These are phyloP conservation scores for Cotesia typhae DNA, from an alignment of 1,140 invertebrate genomes.

Conservation along the genomic window DNA sequence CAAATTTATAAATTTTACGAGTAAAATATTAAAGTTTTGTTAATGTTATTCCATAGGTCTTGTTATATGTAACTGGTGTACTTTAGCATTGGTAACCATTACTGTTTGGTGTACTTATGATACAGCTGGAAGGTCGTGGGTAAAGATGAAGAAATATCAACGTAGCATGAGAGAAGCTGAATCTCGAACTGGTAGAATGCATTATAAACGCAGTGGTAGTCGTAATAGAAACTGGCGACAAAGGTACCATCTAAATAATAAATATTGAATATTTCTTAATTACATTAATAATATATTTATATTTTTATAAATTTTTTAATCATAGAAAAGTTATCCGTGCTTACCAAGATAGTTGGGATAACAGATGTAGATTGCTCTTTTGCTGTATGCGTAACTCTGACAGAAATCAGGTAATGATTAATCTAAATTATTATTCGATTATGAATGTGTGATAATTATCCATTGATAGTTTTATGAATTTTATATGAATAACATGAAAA, in stretches of 20 bases:
- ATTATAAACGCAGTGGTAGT: constrained; percentile 82
- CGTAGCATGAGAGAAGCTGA: constrained; percentile 81
- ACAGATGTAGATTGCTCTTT: constrained; percentile 83
- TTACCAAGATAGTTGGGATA: constrained; percentile 92
- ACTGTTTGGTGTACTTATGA: constrained; percentile 91
- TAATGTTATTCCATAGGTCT: constrained; percentile 68
- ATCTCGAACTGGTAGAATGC: constrained; percentile 69
- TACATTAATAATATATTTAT: background rate
- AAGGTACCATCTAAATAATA: constrained; percentile 68
- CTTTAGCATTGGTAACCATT: constrained; percentile 77
- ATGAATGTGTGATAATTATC: background rate
- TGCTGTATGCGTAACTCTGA: constrained; percentile 87
- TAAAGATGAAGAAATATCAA: constrained; percentile 92
- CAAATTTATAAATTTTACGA: no score
- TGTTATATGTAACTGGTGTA: constrained; percentile 82
- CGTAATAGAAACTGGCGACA: constrained; percentile 87
- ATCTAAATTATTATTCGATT: constrained; percentile 7
- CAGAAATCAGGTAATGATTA: constrained; percentile 71
- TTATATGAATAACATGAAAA: background rate
- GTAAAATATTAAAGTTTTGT: no score
- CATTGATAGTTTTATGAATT: background rate
- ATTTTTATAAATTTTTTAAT: constrained; percentile 12
- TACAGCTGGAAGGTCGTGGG: constrained; percentile 88
- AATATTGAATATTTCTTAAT: constrained; percentile 7
- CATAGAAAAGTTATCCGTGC: constrained; percentile 85